Conservation (phyloP, 2,113 vertebrate genomes). For the Sorex araneus region DNA sequence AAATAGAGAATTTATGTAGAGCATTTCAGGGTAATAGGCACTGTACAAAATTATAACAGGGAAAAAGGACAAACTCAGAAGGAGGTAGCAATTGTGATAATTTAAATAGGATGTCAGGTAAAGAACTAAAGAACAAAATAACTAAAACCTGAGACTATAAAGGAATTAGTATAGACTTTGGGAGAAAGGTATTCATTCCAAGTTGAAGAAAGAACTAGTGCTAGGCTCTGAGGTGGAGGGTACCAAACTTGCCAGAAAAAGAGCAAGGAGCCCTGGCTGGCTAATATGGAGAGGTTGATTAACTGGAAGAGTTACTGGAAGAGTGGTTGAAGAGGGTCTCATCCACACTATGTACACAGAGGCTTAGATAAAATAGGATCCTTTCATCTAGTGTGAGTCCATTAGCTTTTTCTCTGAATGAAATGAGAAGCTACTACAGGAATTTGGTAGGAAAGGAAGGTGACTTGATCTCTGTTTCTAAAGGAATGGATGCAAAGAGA, state of each 20-base stretch:
- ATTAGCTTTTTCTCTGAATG: slow-evolving; percentile 5
- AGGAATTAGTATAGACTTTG: not conserved
- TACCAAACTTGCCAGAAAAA: not conserved
- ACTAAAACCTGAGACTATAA: not conserved
- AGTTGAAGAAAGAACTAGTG: not conserved
- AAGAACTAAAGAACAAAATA: not conserved
- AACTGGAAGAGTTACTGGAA: too few species aligned
- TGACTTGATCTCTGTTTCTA: not conserved
- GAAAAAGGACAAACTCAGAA: not conserved
- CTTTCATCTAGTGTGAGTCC: not conserved
- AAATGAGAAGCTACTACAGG: not conserved
- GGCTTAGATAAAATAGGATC: fast-evolving
- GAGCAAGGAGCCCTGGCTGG: not conserved
- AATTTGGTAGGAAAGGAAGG: not conserved
- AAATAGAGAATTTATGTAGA: not conserved
- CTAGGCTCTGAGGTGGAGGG: not conserved
- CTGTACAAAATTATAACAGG: not conserved
- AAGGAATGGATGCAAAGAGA: not conserved
- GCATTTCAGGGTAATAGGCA: not conserved
- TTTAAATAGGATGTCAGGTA: not conserved
- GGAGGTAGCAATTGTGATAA: not conserved
- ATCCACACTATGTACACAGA: not conserved
- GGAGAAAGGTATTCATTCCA: not conserved
- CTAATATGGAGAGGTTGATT: too few species aligned
- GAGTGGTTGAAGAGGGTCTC: not conserved